These are phyloP conservation scores for Trinectes maculatus DNA, from an alignment of 2,113 vertebrate species.

Conservation along the genomic window DNA sequence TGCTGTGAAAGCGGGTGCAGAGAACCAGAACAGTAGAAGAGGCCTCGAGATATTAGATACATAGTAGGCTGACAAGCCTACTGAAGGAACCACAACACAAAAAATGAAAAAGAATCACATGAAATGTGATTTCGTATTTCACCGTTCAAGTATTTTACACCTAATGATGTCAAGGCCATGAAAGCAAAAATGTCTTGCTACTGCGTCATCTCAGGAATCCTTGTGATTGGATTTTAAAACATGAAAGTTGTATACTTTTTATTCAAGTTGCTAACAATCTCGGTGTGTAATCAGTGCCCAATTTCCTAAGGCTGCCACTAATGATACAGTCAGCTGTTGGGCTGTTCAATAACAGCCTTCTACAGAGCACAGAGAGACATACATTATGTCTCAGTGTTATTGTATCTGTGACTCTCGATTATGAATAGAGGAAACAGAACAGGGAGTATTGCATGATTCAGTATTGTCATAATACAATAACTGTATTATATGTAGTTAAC, in stretches of 20 bases:
- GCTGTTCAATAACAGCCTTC: constrained; percentile 4
- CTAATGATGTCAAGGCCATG: no score
- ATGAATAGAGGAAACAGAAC: background rate
- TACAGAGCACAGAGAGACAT: background rate
- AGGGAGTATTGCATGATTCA: background rate
- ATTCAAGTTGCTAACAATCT: constrained; percentile 44
- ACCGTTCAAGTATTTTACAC: no score
- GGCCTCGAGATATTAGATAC: background rate
- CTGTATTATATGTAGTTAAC: background rate
- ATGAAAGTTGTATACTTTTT: constrained; percentile 25
- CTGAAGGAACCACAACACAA: background rate
- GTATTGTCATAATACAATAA: background rate
- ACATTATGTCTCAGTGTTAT: constrained; percentile 3
- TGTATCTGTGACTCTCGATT: background rate
- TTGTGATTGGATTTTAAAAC: constrained; percentile 9
- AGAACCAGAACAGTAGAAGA: background rate
- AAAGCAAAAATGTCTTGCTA: background rate
- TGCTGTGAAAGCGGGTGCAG: background rate
- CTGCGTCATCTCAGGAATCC: background rate
- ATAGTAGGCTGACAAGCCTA: background rate
- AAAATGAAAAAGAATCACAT: no score
- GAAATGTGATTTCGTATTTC: no score
- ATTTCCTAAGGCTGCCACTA: constrained; percentile 43
- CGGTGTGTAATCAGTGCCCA: constrained; percentile 38
- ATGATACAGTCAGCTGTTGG: constrained; percentile 40